Evolutionary conservation across 2,797 vertebrate genomes (phyloP).

Genomic region (Macrochelys suwanniensis): DNA sequence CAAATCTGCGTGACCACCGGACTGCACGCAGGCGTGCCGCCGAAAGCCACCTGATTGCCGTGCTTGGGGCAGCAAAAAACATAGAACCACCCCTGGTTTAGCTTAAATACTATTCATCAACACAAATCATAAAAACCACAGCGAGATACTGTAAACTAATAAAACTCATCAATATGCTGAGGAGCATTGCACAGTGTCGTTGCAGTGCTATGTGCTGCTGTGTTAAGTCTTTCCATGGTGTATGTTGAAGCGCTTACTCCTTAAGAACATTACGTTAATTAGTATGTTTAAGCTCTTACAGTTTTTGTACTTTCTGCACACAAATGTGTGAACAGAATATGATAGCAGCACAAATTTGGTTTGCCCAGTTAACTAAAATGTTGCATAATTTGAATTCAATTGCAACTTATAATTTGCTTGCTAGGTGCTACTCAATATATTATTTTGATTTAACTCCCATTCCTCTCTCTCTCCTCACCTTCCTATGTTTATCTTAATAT

Average conservation of each 20-base stretch:
- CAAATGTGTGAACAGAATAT: not conserved
- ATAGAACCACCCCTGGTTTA: not conserved
- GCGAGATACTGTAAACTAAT: constrained; percentile 22
- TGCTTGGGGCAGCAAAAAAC: too few species aligned
- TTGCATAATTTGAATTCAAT: not conserved
- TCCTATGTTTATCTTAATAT: not conserved
- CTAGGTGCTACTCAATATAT: not conserved
- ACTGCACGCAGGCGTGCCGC: too few species aligned
- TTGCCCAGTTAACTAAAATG: not conserved
- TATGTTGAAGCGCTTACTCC: constrained; percentile 4
- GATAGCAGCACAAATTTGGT: not conserved
- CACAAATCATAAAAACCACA: not conserved
- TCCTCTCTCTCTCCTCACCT: not conserved
- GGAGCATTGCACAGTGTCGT: not conserved
- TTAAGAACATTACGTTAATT: not conserved
- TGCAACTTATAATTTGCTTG: not conserved
- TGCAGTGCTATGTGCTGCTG: not conserved
- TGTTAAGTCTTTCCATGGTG: constrained; percentile 7
- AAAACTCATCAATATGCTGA: constrained; percentile 6
- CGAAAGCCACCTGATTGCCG: too few species aligned
- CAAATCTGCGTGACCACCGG: too few species aligned
- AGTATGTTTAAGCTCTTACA: constrained; percentile 6
- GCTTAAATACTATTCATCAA: not conserved
- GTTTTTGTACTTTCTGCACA: not conserved
- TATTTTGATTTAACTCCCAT: not conserved